Conservation (phyloP, 2,113 vertebrate genomes). For the Sterna hirundo region DNA sequence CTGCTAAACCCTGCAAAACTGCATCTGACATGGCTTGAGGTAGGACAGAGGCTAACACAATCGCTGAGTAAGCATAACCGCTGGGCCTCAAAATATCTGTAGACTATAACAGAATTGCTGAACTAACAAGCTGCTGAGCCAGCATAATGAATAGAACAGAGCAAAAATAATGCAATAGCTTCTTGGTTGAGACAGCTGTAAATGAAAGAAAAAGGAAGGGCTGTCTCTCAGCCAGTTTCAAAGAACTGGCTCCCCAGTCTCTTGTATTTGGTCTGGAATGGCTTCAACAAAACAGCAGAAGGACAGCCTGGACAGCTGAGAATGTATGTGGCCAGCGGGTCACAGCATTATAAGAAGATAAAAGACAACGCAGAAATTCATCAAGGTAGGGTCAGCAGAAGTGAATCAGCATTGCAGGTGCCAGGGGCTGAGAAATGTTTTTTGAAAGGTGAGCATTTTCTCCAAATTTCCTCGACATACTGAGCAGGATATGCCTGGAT, state of each 20-base stretch:
- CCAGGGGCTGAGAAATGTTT: not conserved
- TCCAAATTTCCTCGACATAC: not conserved
- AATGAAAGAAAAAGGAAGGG: not conserved
- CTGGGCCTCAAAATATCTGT: slow-evolving; percentile 30
- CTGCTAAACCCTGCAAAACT: slow-evolving; percentile 26
- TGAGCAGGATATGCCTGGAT: not conserved
- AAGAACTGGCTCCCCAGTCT: not conserved
- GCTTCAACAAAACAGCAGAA: not conserved
- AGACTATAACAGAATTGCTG: slow-evolving; percentile 7
- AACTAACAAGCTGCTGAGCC: slow-evolving; percentile 46
- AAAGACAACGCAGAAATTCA: not conserved
- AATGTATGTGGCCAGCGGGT: not conserved
- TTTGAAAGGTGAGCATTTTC: not conserved
- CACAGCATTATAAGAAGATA: not conserved
- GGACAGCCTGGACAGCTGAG: not conserved
- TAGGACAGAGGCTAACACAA: not conserved
- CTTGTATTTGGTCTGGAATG: not conserved
- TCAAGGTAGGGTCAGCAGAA: not conserved
- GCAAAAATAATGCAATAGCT: slow-evolving; percentile 20
- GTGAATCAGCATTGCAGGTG: not conserved
- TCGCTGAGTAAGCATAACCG: not conserved
- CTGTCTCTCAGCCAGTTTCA: not conserved
- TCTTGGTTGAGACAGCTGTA: not conserved
- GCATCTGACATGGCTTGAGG: not conserved
- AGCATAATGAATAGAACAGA: slow-evolving; percentile 33